These are phyloP conservation scores for Furnarius figulus DNA, from an alignment of 2,113 vertebrate genomes.

Conservation along the genomic window DNA sequence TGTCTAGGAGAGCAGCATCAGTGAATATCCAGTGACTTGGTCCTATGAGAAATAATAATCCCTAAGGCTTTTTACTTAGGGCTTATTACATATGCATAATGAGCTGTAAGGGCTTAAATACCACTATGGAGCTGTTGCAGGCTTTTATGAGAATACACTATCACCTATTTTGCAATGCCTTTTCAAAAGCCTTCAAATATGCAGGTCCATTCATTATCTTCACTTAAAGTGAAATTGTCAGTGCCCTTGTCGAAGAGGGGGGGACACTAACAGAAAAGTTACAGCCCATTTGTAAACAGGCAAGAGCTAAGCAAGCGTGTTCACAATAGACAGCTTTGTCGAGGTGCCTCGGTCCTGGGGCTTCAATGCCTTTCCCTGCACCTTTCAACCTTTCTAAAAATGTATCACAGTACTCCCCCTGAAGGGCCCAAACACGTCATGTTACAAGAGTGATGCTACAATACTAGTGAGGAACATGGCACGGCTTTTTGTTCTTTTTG, in stretches of 20 bases:
- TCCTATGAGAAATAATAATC: constrained; percentile 30
- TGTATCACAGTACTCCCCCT: neutral
- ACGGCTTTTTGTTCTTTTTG: neutral
- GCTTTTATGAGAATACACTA: constrained; percentile 39
- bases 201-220: constrained; percentile 17
- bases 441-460: accelerated
- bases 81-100: constrained; percentile 42
- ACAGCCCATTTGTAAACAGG: neutral
- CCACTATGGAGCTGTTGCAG: constrained; percentile 13
- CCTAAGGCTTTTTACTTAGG: constrained; percentile 42
- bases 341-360: neutral
- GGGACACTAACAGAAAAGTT: constrained; percentile 3
- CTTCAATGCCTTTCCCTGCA: neutral
- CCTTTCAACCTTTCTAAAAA: neutral
- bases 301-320: neutral
- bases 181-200: constrained; percentile 37
- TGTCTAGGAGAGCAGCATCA: neutral
- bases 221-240: constrained; percentile 7
- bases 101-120: constrained; percentile 53
- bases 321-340: neutral
- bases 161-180: neutral
- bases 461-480: accelerated
- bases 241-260: neutral
- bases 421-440: neutral
- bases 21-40: neutral